Base-by-base conservation (phyloP, 2,797 vertebrate species). In the Sternarchorhynchus goeldii region DNA sequence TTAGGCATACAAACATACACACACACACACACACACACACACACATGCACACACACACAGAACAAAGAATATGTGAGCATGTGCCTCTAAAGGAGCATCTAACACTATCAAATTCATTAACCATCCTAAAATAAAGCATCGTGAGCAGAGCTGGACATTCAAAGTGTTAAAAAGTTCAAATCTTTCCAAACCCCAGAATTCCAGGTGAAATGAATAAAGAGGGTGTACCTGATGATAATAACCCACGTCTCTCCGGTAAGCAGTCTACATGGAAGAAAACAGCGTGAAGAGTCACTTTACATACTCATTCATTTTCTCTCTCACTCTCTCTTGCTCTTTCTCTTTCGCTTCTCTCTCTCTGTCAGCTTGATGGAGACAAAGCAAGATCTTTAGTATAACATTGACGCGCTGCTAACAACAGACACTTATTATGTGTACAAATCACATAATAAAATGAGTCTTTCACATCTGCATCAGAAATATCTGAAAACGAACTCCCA, bases 151-250 rank as follows among this genome's bases (percentile, higher is more conserved):
- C 18, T 20, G 3, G n/a, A 50, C 63, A 65, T n/a, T n/a, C 0
- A 66, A 14, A 20, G 12, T 14, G 45, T 50, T 12, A 16, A 50
- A 10, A 39, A 65, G 7, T 39, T 6, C 2, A 36, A 39, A 39
- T 39, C 63, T 6, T 71, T 39, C 66, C 41, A 55, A 16, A 18
- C 31, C 53, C 34, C 29, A 74, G 25, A 63, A 71, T 63, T 81
- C 18, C 57, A 75, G 18, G 53, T 74, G 34, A 77, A 59, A 18
- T 76, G 20, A 83, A 73, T 71, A 75, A 79, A 69, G 16, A 64
- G 71, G 76, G 53, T 68, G 80, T 93, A 94, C 93, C 93, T 94
- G 93, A 85, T 92, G 91, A 87, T 89, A 92, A 89, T 87, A 91
- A 83, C 88, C 92, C 80, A 87, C 89, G 74, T 93, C 93, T 85